These are phyloP conservation scores for Drosophila prosaltans DNA, from an alignment of 1,140 invertebrate species.

Conservation along the genomic window DNA sequence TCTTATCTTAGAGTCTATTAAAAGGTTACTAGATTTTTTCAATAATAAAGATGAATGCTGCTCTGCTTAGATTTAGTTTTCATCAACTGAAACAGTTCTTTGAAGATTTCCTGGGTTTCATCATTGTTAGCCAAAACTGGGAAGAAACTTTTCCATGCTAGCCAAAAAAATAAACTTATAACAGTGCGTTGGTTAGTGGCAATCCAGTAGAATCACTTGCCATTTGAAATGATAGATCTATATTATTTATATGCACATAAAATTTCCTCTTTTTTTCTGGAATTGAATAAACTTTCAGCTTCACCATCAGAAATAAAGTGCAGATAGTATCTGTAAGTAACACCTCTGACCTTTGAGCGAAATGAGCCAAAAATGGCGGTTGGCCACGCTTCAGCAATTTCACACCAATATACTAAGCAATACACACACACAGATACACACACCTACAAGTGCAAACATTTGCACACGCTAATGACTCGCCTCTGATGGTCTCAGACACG, in stretches of 20 bases:
- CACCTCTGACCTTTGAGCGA: slow-evolving; percentile 63
- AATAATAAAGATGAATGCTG: too few relatives aligned
- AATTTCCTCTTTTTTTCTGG: neutral
- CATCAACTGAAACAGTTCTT: too few relatives aligned
- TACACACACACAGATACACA: slow-evolving; percentile 31
- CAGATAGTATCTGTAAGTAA: slow-evolving; percentile 29
- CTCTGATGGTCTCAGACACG: slow-evolving; percentile 23
- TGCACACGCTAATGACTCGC: slow-evolving; percentile 73
- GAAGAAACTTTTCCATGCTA: too few relatives aligned
- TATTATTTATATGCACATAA: neutral
- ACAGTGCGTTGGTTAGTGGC: neutral
- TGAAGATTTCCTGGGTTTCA: too few relatives aligned
- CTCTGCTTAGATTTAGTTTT: too few relatives aligned
- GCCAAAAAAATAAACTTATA: too few relatives aligned
- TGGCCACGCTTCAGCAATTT: slow-evolving; percentile 55
- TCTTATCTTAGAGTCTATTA: too few relatives aligned
- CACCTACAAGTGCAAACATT: slow-evolving; percentile 57
- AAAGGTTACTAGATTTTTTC: too few relatives aligned
- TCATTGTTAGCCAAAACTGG: too few relatives aligned
- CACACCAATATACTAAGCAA: slow-evolving; percentile 52
- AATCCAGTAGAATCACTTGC: neutral
- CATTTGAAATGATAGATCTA: neutral
- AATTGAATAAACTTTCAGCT: slow-evolving; percentile 2
- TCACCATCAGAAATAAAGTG: slow-evolving; percentile 43
- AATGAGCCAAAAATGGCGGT: slow-evolving; percentile 59